Evolutionary conservation across 2,797 vertebrate genomes (phyloP).

Genomic region (Eidolon dupreanum): DNA sequence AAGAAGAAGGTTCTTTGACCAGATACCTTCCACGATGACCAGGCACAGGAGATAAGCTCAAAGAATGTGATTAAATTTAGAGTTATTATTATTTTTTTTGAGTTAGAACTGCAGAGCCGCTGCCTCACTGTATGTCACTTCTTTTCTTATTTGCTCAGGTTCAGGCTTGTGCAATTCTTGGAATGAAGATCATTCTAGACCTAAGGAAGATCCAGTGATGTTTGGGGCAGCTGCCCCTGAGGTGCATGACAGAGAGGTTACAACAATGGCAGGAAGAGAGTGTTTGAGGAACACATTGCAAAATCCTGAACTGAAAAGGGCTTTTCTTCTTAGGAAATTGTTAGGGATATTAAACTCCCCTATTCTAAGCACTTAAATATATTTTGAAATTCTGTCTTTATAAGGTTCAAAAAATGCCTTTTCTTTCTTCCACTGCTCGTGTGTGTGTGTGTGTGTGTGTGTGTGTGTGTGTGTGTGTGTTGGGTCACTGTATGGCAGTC

Average conservation of each 20-base stretch:
- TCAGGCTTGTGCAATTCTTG: neutral
- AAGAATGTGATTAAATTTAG: neutral
- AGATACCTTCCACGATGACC: neutral
- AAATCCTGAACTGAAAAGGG: neutral
- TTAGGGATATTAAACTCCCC: neutral
- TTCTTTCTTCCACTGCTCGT: neutral
- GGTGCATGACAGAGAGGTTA: too few relatives aligned
- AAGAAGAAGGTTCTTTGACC: neutral
- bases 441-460: neutral
- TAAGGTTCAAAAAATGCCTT: neutral
- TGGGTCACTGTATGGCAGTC: neutral
- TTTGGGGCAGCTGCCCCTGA: too few relatives aligned
- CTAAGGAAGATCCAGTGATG: fast-evolving
- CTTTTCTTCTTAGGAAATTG: neutral
- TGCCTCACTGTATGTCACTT: fast-evolving
- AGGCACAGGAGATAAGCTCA: neutral
- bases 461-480: too few relatives aligned
- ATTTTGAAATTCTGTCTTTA: neutral
- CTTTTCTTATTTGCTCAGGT: neutral
- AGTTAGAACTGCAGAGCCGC: neutral
- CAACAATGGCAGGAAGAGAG: neutral
- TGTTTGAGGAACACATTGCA: neutral
- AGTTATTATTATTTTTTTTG: too few relatives aligned
- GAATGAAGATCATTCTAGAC: neutral
- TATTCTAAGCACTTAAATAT: neutral